Percentiles rank a stretch among this genome's conserved stretches.
phyloP scores from a whole-genome alignment of 2,797 vertebrate species.

The Jordanella pulchra region DNA sequence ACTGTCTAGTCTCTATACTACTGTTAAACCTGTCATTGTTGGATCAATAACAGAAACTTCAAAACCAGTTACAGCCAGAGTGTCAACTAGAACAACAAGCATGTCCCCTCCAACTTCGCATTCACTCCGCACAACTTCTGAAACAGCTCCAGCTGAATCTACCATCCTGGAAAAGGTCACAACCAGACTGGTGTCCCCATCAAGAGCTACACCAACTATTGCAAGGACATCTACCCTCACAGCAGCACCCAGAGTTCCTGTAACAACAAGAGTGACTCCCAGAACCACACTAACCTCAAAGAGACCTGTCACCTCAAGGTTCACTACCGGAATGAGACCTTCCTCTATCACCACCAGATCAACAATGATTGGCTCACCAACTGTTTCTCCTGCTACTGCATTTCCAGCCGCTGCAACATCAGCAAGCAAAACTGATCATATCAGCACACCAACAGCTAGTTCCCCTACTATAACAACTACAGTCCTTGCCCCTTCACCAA shows the following conservation, averaged over 20 bases:
- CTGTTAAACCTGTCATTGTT: slow-evolving; percentile 40
- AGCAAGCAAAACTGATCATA: not conserved
- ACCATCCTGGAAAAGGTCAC: slow-evolving; percentile 58
- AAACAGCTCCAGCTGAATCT: slow-evolving; percentile 25
- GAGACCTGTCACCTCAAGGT: slow-evolving; percentile 37
- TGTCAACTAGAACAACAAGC: slow-evolving; percentile 48
- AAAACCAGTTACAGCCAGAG: slow-evolving; percentile 48
- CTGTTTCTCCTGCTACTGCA: slow-evolving; percentile 25
- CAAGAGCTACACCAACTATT: slow-evolving; percentile 31
- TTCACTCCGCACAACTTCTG: slow-evolving; percentile 34
- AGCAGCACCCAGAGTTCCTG: slow-evolving; percentile 49
- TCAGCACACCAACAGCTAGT: slow-evolving; percentile 17
- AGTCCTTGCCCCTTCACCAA: slow-evolving; percentile 15
- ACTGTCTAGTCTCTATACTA: slow-evolving; percentile 41
- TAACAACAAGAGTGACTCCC: slow-evolving; percentile 55
- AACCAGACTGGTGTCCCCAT: slow-evolving; percentile 54
- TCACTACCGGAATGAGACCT: slow-evolving; percentile 45
- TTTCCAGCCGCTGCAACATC: slow-evolving; percentile 24
- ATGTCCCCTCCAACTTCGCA: slow-evolving; percentile 24
- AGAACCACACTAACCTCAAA: slow-evolving; percentile 31
- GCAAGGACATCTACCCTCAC: slow-evolving; percentile 23
- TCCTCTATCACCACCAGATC: slow-evolving; percentile 24
- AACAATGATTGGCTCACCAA: slow-evolving; percentile 14
- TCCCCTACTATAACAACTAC: slow-evolving; percentile 5
- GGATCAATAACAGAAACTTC: slow-evolving; percentile 49